Evolutionary conservation across 37 sponge, comb jelly and placozoan species (phyloP), one percentile per base, ranked within the genome.

Genomic region (Aphrocallistes beatrix): DNA sequence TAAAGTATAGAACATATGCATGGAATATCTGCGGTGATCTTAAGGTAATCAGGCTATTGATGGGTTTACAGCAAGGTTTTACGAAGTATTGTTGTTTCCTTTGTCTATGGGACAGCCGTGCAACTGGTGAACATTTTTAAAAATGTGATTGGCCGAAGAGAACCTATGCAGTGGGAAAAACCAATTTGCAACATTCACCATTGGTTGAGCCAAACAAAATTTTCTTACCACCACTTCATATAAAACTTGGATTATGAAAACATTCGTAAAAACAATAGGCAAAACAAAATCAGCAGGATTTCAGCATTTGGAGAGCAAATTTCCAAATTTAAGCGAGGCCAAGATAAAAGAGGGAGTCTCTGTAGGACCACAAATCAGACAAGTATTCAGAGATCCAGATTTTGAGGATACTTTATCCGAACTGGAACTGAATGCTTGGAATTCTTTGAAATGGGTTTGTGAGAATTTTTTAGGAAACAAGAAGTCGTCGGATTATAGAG

Each of bases 91-190:
- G 39, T 17, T 82, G 83, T 17, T 82, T 82, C 39, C 8, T 82
- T 23, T 82, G 39, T 37, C 8, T 23, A 17, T 82, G 83, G 83
- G 83, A 82, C 21, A 82, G 83, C 23, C 83, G 83, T 17, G 83
- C 39, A 39, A 39, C 6, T 21, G 6, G 38, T 6, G 48, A 0
- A 21, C 83, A 82, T 23, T 82, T 30, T 17, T 21, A 9, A 28
- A 8, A 23, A 39, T 8, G 23, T 21, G 28, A 37, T 37, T 82
- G 83, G 83, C 39, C 83, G 8, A 6, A 8, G 6, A 8, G 83
- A 17, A 16, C 9, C 45, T 6, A 82, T 23, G 6, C 23, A 25
- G 23, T 37, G 13, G 83, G 39, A 40, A 23, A 82, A 23, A 82
- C 13, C 6, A 82, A 17, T 37, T 6, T 82, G 8, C 13, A 8